Evolutionary conservation across 2,888 invertebrate species (phyloP), one percentile per base, ranked within the genome.

Genomic region (Gerris lacustris): DNA sequence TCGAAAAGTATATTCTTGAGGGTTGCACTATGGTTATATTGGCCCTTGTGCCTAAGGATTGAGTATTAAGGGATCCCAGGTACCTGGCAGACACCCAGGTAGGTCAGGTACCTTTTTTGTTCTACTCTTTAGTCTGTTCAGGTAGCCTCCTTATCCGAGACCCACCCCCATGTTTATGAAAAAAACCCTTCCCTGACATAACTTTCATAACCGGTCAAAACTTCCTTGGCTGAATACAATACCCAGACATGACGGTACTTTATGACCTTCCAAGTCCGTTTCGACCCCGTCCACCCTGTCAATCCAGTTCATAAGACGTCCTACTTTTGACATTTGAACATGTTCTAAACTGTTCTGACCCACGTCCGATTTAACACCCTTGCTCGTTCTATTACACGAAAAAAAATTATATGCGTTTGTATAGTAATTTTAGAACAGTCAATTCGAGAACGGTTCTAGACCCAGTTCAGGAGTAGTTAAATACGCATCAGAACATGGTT

Each of bases 281-380:
- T 55, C 1, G 55, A 55, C 55, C 15, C 2, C 15, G 11, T 55
- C 55, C 55, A 11, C 31, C 55, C 55, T 55, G 55, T 11, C 55
- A 55, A 55, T 55, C 55, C 55, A 11, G 55, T 9, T 55, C 15
- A 11, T 55, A 2, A 11, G 55, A 9, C 55, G 55, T 55, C 55
- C 55, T 55, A 55, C 55, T 55, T 55, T 55, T 55, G 55, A 55
- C 55, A 55, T 55, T 55, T 55, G 15, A 9, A 55, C 55, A 55
- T 15, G 11, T 11, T 55, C 15, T 15, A 4, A 55, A 55, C 55
- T 55, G 55, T 55, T 31, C 55, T 55, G 9, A 11, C 55, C 55
- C 55, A 55, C 31, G 31, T 31, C 31, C 31, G 31, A 31, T 31
- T 31, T 31, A 31, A 31, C 31, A 31, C 31, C 31, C 31, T 31